A percentile compares a stretch with the other conserved stretches of the same genome.
These are phyloP conservation scores for Acronicta psi DNA, from an alignment of 2,888 invertebrate genomes.

Conservation along the genomic window DNA sequence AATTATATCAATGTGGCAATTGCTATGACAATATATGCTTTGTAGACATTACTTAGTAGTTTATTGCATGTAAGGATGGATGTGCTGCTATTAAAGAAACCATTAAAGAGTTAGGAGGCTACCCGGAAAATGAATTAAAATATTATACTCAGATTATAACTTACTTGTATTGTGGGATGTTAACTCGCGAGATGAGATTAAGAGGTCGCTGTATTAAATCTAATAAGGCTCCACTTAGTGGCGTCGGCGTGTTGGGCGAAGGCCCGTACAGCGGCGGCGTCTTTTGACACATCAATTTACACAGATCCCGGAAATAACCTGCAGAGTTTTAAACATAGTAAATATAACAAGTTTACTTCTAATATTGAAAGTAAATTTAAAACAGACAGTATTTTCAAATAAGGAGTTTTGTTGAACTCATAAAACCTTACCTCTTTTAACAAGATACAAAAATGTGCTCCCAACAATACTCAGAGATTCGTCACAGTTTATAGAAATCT, in stretches of 20 bases:
- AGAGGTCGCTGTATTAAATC: conserved; percentile 94
- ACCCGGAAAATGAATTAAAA: too few species aligned
- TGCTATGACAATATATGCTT: too few species aligned
- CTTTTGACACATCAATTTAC: conserved; percentile 91
- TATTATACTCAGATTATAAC: conserved; percentile 49
- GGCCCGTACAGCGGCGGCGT: conserved; percentile 92
- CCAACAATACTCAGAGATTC: conserved; percentile 72
- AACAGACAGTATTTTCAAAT: too few species aligned
- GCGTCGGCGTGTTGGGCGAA: conserved; percentile 92
- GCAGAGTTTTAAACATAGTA: conserved; percentile 51
- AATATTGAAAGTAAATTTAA: too few species aligned
- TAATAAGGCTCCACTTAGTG: conserved; percentile 92
- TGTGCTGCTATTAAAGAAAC: too few species aligned
- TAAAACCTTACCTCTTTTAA: conserved; percentile 84
- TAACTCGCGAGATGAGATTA: conserved; percentile 83
- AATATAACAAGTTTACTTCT: too few species aligned
- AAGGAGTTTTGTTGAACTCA: too few species aligned
- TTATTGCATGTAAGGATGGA: too few species aligned
- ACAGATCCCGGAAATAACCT: conserved; percentile 93
- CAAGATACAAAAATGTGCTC: conserved; percentile 87
- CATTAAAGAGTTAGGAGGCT: too few species aligned
- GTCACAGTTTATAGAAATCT: conserved; percentile 73
- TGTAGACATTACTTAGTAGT: too few species aligned
- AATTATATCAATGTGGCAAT: too few species aligned
- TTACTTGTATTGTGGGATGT: conserved; percentile 84